These are phyloP conservation scores for Octopus sinensis DNA, from an alignment of 1,140 invertebrate genomes.

Conservation along the genomic window DNA sequence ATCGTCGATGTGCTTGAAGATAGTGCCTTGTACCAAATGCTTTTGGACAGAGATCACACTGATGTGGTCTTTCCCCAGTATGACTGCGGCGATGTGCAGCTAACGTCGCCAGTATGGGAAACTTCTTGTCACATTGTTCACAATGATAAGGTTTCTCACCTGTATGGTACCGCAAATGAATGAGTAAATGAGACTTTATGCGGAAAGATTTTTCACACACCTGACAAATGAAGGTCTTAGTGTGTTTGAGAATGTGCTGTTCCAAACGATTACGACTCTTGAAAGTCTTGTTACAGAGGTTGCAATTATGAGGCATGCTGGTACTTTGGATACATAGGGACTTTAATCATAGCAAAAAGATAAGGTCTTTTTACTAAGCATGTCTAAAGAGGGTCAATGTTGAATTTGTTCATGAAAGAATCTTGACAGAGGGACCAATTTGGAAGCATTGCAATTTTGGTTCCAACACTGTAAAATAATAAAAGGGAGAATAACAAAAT, in stretches of 20 bases:
- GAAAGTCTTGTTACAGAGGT: neutral
- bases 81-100: neutral
- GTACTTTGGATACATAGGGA: neutral
- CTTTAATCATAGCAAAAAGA: too few relatives aligned
- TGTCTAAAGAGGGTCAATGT: too few relatives aligned
- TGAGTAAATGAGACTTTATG: neutral
- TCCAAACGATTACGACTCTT: neutral
- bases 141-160: slow-evolving; percentile 9
- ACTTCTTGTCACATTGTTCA: slow-evolving; percentile 4
- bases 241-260: neutral
- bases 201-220: neutral
- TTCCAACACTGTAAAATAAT: too few relatives aligned
- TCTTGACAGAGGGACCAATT: too few relatives aligned
- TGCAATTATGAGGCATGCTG: neutral
- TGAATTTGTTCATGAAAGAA: too few relatives aligned
- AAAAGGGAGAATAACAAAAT: too few relatives aligned
- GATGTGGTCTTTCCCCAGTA: neutral
- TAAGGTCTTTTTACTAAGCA: too few relatives aligned
- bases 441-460: too few relatives aligned
- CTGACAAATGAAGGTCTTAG: neutral
- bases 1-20: neutral
- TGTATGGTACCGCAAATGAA: neutral
- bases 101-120: neutral
- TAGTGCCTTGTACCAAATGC: neutral
- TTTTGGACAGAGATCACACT: neutral